These are phyloP conservation scores for Formica exsecta DNA, from an alignment of 1,140 invertebrate genomes.

Conservation along the genomic window DNA sequence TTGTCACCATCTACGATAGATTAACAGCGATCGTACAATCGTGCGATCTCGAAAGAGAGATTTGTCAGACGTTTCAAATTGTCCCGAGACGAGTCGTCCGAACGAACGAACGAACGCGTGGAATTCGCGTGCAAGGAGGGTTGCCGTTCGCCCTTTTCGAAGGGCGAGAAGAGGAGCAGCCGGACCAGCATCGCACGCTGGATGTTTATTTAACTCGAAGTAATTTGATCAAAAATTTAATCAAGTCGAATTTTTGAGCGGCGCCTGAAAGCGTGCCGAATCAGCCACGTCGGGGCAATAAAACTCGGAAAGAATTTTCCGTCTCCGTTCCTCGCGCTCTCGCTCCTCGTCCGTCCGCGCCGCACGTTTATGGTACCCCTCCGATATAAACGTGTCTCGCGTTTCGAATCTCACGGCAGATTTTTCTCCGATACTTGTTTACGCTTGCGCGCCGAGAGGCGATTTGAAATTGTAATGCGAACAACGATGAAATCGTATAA, in stretches of 20 bases:
- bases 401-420: slow-evolving; percentile 30
- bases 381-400: slow-evolving; percentile 49
- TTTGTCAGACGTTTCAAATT: slow-evolving; percentile 76
- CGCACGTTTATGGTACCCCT: slow-evolving; percentile 59
- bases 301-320: slow-evolving; percentile 81
- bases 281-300: slow-evolving; percentile 81
- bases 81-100: slow-evolving; percentile 67
- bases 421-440: slow-evolving; percentile 34
- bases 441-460: slow-evolving; percentile 32
- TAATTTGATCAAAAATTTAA: slow-evolving; percentile 88
- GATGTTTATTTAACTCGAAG: slow-evolving; percentile 86
- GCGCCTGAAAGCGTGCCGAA: slow-evolving; percentile 82
- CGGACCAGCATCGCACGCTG: slow-evolving; percentile 70
- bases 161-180: slow-evolving; percentile 45
- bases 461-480: slow-evolving; percentile 54
- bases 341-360: background rate
- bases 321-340: slow-evolving; percentile 13
- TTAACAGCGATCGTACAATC: background rate
- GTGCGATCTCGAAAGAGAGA: slow-evolving; percentile 57
- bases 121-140: slow-evolving; percentile 77
- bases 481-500: slow-evolving; percentile 2
- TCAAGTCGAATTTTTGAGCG: slow-evolving; percentile 86
- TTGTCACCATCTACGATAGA: background rate
- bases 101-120: slow-evolving; percentile 79
- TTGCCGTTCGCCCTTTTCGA: slow-evolving; percentile 20